Evolutionary conservation across 2,797 vertebrate genomes (phyloP).

Genomic region (Melanotaenia maccullochi): DNA sequence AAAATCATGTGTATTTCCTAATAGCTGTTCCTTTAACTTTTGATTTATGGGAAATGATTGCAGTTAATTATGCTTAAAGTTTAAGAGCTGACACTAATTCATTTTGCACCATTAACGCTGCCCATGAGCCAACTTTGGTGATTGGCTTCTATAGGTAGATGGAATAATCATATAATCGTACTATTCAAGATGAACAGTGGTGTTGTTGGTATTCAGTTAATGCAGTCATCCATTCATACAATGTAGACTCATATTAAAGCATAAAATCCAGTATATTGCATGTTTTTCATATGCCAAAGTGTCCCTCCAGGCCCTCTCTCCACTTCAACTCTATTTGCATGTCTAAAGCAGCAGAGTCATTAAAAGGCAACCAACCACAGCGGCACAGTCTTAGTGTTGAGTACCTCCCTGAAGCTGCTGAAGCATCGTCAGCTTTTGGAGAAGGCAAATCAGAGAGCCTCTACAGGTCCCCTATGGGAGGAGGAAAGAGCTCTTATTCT

Average conservation of each 20-base stretch:
- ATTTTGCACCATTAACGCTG: not conserved
- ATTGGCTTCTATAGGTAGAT: not conserved
- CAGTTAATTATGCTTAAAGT: not conserved
- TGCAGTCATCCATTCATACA: constrained; percentile 20
- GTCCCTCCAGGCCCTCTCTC: constrained; percentile 62
- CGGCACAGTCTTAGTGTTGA: constrained; percentile 63
- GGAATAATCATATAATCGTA: constrained; percentile 9
- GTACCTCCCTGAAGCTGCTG: constrained; percentile 65
- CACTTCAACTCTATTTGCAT: constrained; percentile 75
- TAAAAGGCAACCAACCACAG: constrained; percentile 76
- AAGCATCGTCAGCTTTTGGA: constrained; percentile 66
- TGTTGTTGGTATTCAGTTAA: constrained; percentile 30
- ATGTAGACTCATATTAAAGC: constrained; percentile 38
- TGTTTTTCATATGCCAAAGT: constrained; percentile 65
- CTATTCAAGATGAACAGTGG: constrained; percentile 9
- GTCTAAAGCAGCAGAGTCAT: constrained; percentile 75
- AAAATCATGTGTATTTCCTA: too few relatives aligned
- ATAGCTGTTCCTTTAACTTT: not conserved
- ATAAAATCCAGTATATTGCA: constrained; percentile 47
- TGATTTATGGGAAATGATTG: not conserved
- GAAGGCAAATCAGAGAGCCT: constrained; percentile 65
- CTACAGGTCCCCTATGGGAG: constrained; percentile 68
- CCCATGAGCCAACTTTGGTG: not conserved
- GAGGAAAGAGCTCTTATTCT: constrained; percentile 70
- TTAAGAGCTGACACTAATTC: not conserved